These are phyloP conservation scores for Apeltes quadracus DNA, from an alignment of 2,113 vertebrate genomes.

Conservation along the genomic window DNA sequence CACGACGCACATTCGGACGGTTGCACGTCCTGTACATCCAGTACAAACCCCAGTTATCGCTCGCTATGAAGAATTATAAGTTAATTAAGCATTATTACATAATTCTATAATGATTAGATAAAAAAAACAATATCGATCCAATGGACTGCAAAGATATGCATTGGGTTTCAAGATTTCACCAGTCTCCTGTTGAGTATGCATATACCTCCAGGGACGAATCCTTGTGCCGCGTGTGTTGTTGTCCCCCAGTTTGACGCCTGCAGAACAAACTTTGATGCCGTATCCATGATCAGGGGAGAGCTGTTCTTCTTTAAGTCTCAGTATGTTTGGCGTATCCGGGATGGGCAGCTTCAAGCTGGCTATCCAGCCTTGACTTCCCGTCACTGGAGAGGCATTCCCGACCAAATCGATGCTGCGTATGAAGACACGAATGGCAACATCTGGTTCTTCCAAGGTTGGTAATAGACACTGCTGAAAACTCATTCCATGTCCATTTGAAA, in stretches of 20 bases:
- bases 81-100: neutral
- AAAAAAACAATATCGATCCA: neutral
- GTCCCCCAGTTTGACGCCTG: conserved; percentile 83
- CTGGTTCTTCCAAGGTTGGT: conserved; percentile 93
- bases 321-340: conserved; percentile 90
- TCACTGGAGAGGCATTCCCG: conserved; percentile 92
- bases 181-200: neutral
- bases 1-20: too few species aligned
- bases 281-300: conserved; percentile 91
- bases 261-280: conserved; percentile 85
- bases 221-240: conserved; percentile 7
- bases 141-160: conserved; percentile 1
- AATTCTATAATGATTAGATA: neutral
- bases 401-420: conserved; percentile 86
- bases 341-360: conserved; percentile 84
- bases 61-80: neutral
- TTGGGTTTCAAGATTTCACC: neutral
- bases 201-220: neutral
- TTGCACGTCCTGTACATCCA: too few species aligned
- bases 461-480: neutral
- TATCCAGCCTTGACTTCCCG: conserved; percentile 90
- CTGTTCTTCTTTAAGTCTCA: conserved; percentile 93
- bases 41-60: neutral
- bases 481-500: neutral
- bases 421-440: conserved; percentile 92